phyloP scores from a whole-genome alignment of 2,113 vertebrate genomes.

The Paralichthys olivaceus region DNA sequence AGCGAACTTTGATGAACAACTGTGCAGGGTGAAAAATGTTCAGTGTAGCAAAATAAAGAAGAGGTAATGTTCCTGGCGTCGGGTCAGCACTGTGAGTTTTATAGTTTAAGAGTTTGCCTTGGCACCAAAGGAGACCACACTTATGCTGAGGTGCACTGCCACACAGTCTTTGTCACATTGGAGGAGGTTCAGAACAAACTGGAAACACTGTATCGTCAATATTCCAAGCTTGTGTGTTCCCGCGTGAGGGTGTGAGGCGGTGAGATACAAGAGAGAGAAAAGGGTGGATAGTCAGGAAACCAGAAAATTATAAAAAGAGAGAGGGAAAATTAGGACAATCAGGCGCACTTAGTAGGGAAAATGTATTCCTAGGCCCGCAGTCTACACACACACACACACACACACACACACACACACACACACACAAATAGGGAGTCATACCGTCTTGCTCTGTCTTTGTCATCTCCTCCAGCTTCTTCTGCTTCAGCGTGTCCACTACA shows the following conservation, averaged over 20 bases:
- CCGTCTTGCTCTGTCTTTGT: conserved; percentile 98
- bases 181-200: conserved; percentile 82
- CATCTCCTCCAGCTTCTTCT: conserved; percentile 99
- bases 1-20: conserved; percentile 72
- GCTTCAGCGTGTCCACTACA: conserved; percentile 98
- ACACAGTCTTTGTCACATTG: conserved; percentile 83
- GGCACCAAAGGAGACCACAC: conserved; percentile 79
- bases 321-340: conserved; percentile 28
- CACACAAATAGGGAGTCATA: conserved; percentile 75
- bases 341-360: conserved; percentile 22
- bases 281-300: conserved; percentile 31
- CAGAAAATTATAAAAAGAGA: conserved; percentile 25
- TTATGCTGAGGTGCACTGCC: conserved; percentile 77
- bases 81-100: conserved; percentile 77
- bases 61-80: conserved; percentile 83
- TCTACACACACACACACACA: conserved; percentile 37
- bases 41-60: conserved; percentile 73
- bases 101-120: conserved; percentile 82
- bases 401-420: conserved; percentile 40
- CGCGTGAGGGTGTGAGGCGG: conserved; percentile 27
- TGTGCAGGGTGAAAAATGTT: conserved; percentile 57
- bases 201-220: conserved; percentile 80
- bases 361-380: conserved; percentile 23
- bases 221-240: conserved; percentile 65
- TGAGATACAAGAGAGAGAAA: conserved; percentile 45